Base-by-base conservation (phyloP, 2,888 invertebrate species). In the Drosophila phalerata region DNA sequence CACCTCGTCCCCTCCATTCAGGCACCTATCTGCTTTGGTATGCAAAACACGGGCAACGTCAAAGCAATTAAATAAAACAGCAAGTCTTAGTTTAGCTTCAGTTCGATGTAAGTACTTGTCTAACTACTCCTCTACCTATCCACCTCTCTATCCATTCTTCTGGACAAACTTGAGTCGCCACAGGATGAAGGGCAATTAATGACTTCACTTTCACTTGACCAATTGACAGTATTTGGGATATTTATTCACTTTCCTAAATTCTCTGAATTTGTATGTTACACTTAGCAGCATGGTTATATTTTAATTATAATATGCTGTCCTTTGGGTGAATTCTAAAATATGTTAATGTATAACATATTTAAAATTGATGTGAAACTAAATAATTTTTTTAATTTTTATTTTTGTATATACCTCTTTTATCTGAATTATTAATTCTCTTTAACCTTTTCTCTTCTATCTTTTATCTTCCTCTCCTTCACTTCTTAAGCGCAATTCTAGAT, bases 1-100 rank as follows among this genome's bases (percentile, higher is more conserved):
- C 58, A 17, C 19, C 43, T 65, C 60, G 9, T 5, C 28, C 1
- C 48, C n/a, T 3, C 5, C 3, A 9, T 10, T 2, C 10, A 30
- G 9, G 2, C 9, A 11, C 17, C 48, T 53, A 2, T 3, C 43
- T 42, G 32, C 19, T 42, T 55, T 30, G 55, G 45, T 65, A 84
- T 84, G 85, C 84, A 86, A 84, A 86, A 81, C 84, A 84, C 85
- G 84, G 80, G 70, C 76, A 53, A 38, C 65, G 65, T 58, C 80
- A 69, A 85, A 84, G 86, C 84, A 84, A 84, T 84, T 84, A 86
- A 80, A 72, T 53, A 77, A 68, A 67, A 64, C 69, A 61, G 61
- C 69, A 61, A 64, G 76, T 49, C 65, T 28, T 34, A 45, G 45
- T 30, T 25, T 57, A 40, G 37, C 53, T 22, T 45, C 25, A 22